Conservation (phyloP, 2,113 vertebrate species). For the Cromileptes altivelis region DNA sequence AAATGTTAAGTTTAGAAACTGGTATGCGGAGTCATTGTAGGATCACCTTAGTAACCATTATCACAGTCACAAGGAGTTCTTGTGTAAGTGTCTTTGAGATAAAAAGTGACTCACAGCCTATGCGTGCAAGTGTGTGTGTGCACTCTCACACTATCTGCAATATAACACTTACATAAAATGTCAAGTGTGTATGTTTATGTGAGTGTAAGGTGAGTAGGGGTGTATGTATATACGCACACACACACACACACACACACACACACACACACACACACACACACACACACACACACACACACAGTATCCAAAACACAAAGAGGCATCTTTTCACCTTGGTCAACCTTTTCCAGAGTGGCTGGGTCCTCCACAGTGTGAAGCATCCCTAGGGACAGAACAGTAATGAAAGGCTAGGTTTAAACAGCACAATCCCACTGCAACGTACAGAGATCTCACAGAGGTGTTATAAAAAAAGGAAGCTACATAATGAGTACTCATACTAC, state of each 20-base stretch:
- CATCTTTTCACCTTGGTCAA: conserved; percentile 88
- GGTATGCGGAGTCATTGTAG: background rate
- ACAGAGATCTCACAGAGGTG: background rate
- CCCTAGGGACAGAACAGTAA: conserved; percentile 74
- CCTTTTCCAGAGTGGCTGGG: conserved; percentile 82
- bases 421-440: background rate
- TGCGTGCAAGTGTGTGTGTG: background rate
- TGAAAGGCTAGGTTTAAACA: conserved; percentile 38
- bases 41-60: conserved; percentile 26
- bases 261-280: background rate
- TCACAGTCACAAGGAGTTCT: background rate
- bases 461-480: background rate
- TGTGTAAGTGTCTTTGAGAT: background rate
- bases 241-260: background rate
- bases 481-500: background rate
- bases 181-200: background rate
- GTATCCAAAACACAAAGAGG: conserved; percentile 26
- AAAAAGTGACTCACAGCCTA: background rate
- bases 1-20: background rate
- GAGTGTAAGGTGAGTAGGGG: background rate
- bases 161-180: background rate
- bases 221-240: background rate
- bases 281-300: background rate
- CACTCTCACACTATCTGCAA: conserved; percentile 8
- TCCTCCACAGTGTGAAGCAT: conserved; percentile 88